These are phyloP conservation scores for Sarcoramphus papa DNA, from an alignment of 2,797 vertebrate genomes.

Conservation along the genomic window DNA sequence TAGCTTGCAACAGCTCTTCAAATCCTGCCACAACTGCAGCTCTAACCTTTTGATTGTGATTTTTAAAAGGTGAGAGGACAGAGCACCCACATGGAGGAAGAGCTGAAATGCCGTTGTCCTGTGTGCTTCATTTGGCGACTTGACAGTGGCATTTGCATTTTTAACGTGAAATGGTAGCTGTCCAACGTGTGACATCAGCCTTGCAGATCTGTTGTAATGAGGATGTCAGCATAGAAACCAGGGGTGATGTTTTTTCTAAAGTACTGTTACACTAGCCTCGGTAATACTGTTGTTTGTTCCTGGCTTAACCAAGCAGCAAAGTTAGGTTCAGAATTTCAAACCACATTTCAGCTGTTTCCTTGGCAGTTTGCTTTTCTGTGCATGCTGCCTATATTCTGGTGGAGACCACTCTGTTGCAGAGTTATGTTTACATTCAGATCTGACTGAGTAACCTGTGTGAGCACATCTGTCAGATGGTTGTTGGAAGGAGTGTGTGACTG, in stretches of 20 bases:
- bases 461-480: neutral
- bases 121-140: neutral
- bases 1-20: neutral
- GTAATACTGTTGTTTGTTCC: neutral
- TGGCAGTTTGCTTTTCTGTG: neutral
- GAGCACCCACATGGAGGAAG: neutral
- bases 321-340: neutral
- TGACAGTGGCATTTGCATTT: neutral
- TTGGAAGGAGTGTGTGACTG: neutral
- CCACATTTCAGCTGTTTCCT: neutral
- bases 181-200: neutral
- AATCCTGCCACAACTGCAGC: neutral
- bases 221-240: neutral
- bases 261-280: neutral
- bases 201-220: neutral
- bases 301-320: neutral
- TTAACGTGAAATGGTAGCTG: neutral
- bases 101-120: neutral
- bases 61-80: neutral
- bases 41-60: neutral
- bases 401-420: neutral
- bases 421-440: neutral
- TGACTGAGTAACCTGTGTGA: neutral
- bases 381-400: neutral
- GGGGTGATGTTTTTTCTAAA: neutral